Evolutionary conservation across 2,113 vertebrate species (phyloP), one percentile per base, ranked within the genome.

Genomic region (Talpa occidentalis): DNA sequence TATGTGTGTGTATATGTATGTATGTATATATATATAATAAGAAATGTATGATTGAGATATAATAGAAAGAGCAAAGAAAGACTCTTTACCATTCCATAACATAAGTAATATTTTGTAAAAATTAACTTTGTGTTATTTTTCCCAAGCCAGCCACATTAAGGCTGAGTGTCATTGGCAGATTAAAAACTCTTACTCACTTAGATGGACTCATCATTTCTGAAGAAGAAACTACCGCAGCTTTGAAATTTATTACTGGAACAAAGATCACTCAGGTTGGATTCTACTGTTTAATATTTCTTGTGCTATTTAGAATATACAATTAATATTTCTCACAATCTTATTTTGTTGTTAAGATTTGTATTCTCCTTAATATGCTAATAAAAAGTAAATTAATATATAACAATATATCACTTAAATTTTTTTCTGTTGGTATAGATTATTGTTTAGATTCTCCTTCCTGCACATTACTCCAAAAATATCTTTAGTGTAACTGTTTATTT

Each of bases 181-280:
- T 99, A 83, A 98, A 97, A 69, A 97, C 98, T 26, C 98, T 99
- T 91, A 98, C 97, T 62, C 98, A 98, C 76, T 97, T 99, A 84
- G 97, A 99, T 17, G 95, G 97, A 64, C 56, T 93, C n/a, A 52
- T 98, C 59, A 97, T 99, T 92, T 97, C 98, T 64, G 98, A 99
- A 83, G 98, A 99, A 79, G 98, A 99, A 96, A 94, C 95, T 37
- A 70, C 91, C 40, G 96, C 97, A 59, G 97, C 98, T 70, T 70
- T 97, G 91, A 97, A 98, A 62, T 97, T 97, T 78, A 97, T 96
- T 95, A 56, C 97, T 54, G 94, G 95, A 85, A 98, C 97, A 94
- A 98, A 96, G 96, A 98, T 99, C 64, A 98, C 96, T 30, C 96
- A 99, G 98, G 99, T 99, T 94, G 76, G 94, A 62, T 79, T 64